Conservation (phyloP, 2,888 invertebrate genomes). For the Dicyrtomina minuta region DNA sequence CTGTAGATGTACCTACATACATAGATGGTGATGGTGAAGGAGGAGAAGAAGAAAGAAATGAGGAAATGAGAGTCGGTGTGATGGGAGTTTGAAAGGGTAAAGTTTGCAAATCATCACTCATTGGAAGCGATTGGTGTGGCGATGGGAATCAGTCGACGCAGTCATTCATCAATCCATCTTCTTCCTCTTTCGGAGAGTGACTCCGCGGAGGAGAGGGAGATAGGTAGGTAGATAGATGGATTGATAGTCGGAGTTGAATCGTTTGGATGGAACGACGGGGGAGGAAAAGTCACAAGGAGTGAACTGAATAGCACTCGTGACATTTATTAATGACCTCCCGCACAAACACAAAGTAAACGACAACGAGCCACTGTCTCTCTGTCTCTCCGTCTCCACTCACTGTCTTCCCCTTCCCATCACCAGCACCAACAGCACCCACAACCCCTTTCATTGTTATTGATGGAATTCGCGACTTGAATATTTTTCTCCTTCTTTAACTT, state of each 20-base stretch:
- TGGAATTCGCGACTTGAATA: conserved; percentile 24
- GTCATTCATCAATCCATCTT: conserved; percentile 33
- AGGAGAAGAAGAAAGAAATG: not conserved
- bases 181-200: not conserved
- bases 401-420: not conserved
- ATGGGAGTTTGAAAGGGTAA: conserved; percentile 18
- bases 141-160: conserved; percentile 26
- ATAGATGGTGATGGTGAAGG: not conserved
- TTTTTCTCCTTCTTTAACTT: conserved; percentile 17
- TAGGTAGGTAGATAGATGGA: conserved; percentile 13
- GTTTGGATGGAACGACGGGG: not conserved
- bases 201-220: not conserved
- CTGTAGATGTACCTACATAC: not conserved
- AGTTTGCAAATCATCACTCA: conserved; percentile 33
- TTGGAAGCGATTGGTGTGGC: conserved; percentile 26
- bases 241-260: conserved; percentile 7
- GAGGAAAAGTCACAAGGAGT: conserved; percentile 28
- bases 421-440: conserved; percentile 22
- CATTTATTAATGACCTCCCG: conserved; percentile 21
- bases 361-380: not conserved
- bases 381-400: not conserved
- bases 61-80: not conserved
- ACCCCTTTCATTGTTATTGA: conserved; percentile 32
- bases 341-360: too few species aligned
- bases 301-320: conserved; percentile 2